Evolutionary conservation across 1,140 invertebrate species (phyloP).

Genomic region (Anthonomus grandis): DNA sequence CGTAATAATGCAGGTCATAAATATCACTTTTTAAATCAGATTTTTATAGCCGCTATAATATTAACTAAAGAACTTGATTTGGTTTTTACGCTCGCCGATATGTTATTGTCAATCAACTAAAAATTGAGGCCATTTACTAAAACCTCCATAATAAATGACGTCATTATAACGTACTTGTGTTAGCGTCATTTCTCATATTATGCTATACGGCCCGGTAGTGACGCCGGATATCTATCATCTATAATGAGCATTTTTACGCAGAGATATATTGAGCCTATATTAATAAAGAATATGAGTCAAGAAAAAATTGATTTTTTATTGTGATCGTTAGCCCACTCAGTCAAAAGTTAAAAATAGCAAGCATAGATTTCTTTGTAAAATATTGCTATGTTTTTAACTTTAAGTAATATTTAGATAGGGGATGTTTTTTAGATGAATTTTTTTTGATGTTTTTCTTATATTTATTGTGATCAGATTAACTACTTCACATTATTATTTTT

Average conservation of each 20-base stretch:
- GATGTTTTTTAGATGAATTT: too few relatives aligned
- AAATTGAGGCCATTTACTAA: slow-evolving; percentile 10
- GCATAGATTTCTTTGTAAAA: too few relatives aligned
- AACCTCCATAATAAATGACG: slow-evolving; percentile 5
- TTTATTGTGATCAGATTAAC: too few relatives aligned
- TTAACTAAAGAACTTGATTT: background rate
- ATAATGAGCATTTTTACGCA: slow-evolving; percentile 5
- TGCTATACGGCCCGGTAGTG: background rate
- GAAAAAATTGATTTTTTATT: background rate
- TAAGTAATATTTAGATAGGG: too few relatives aligned
- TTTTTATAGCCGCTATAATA: too few relatives aligned
- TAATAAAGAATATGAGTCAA: background rate
- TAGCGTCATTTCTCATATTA: slow-evolving; percentile 8
- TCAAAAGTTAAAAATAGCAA: too few relatives aligned
- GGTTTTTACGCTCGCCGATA: background rate
- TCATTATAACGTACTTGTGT: slow-evolving; percentile 7
- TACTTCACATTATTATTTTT: too few relatives aligned
- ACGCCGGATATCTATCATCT: slow-evolving; percentile 7
- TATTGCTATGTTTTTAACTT: too few relatives aligned
- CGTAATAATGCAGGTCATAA: too few relatives aligned
- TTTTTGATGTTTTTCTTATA: too few relatives aligned
- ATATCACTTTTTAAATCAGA: too few relatives aligned
- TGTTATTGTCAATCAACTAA: slow-evolving; percentile 7
- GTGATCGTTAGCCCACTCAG: too few relatives aligned
- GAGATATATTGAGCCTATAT: slow-evolving; percentile 1